phyloP scores from a whole-genome alignment of 2,113 vertebrate genomes.

The Spea bombifrons region DNA sequence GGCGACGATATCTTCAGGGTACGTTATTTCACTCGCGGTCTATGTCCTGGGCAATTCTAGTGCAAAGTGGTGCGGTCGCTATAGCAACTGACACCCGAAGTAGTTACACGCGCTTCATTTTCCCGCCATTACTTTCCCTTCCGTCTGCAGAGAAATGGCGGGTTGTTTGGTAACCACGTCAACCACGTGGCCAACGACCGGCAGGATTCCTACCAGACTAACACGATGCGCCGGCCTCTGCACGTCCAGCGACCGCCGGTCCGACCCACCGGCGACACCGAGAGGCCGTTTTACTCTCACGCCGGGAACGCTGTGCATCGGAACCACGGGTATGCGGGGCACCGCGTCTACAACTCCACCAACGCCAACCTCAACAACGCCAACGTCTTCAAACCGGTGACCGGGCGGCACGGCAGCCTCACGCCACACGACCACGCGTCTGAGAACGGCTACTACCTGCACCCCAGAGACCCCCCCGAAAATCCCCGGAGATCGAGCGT shows the following conservation, averaged over 20 bases:
- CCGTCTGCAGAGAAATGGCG: constrained; percentile 88
- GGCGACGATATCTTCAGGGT: constrained; percentile 95
- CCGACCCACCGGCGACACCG: constrained; percentile 79
- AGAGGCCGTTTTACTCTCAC: constrained; percentile 80
- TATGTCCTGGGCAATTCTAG: too few relatives aligned
- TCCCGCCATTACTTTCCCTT: constrained; percentile 44
- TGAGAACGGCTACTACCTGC: constrained; percentile 76
- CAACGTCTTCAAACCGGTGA: constrained; percentile 86
- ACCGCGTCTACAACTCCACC: constrained; percentile 88
- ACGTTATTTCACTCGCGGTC: constrained; percentile 59
- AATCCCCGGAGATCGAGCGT: constrained; percentile 76
- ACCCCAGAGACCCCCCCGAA: constrained; percentile 74
- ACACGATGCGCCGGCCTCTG: constrained; percentile 92
- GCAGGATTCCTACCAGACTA: constrained; percentile 86
- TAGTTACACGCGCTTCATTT: too few relatives aligned
- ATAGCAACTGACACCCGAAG: too few relatives aligned
- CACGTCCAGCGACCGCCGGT: constrained; percentile 91
- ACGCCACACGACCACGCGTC: constrained; percentile 77
- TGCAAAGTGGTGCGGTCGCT: too few relatives aligned
- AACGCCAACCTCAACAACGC: constrained; percentile 99
- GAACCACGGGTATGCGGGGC: constrained; percentile 83
- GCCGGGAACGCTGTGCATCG: constrained; percentile 85
- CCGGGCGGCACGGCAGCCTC: constrained; percentile 75
- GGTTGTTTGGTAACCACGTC: constrained; percentile 94
- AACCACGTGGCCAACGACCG: constrained; percentile 89